A percentile compares a stretch with the other conserved stretches of the same genome.
Evolutionary conservation across 1,140 invertebrate genomes (phyloP).

Genomic region (Nixonia krombeini): DNA sequence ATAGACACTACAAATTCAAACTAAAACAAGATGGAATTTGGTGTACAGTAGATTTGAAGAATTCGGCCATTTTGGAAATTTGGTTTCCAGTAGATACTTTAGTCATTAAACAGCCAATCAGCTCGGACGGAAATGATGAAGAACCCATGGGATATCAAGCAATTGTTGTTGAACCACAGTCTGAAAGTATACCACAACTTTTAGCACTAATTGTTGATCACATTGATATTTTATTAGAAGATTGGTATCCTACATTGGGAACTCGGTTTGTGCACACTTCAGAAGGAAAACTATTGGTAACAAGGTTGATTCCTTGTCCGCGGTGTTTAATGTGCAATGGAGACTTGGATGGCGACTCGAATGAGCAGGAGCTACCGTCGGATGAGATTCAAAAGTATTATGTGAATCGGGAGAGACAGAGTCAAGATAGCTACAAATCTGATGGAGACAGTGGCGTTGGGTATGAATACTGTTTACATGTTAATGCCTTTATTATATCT

Average conservation of each 20-base stretch:
- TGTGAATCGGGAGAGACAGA: slow-evolving; percentile 60
- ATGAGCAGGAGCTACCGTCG: slow-evolving; percentile 55
- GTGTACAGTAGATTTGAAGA: slow-evolving; percentile 86
- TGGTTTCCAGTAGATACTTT: slow-evolving; percentile 85
- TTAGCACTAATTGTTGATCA: slow-evolving; percentile 95
- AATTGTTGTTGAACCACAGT: slow-evolving; percentile 80
- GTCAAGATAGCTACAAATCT: slow-evolving; percentile 81
- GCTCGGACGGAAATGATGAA: slow-evolving; percentile 66
- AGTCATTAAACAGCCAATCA: slow-evolving; percentile 78
- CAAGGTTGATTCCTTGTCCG: slow-evolving; percentile 93
- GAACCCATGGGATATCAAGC: slow-evolving; percentile 78
- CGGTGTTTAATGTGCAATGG: slow-evolving; percentile 78
- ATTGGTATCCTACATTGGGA: slow-evolving; percentile 97
- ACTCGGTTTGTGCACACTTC: slow-evolving; percentile 98
- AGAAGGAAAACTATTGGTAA: slow-evolving; percentile 95
- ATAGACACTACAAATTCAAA: slow-evolving; percentile 75
- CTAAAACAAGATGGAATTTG: slow-evolving; percentile 86
- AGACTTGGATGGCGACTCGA: slow-evolving; percentile 54
- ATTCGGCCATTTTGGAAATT: slow-evolving; percentile 90
- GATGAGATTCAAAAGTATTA: slow-evolving; percentile 52
- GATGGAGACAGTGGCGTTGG: slow-evolving; percentile 87
- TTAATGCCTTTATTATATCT: no score
- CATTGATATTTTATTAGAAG: slow-evolving; percentile 96
- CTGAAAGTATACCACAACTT: slow-evolving; percentile 86
- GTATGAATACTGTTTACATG: background rate